A percentile compares a stretch with the other conserved stretches of the same genome.
phyloP scores from a whole-genome alignment of 2,113 vertebrate genomes.

The Zosterops lateralis region DNA sequence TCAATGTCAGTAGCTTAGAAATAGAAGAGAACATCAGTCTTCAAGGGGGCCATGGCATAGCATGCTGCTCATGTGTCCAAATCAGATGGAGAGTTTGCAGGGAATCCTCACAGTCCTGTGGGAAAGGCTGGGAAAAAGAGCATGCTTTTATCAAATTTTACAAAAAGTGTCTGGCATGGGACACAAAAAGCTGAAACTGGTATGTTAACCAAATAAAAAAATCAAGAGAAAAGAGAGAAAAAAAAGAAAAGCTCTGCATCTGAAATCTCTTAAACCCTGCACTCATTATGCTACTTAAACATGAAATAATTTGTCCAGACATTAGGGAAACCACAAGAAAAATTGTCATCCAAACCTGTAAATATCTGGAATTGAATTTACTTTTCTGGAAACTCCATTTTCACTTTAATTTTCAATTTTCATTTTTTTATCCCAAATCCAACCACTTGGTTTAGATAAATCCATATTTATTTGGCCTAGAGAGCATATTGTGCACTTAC shows the following conservation, averaged over 20 bases:
- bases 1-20: background rate
- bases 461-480: background rate
- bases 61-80: background rate
- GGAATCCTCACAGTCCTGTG: background rate
- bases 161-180: background rate
- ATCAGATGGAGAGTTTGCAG: background rate
- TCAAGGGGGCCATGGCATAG: background rate
- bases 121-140: background rate
- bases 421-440: background rate
- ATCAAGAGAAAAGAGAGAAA: background rate
- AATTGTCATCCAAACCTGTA: background rate
- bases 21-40: background rate
- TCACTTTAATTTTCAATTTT: background rate
- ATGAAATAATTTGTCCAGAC: background rate
- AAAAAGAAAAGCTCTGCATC: background rate
- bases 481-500: background rate
- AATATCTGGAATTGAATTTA: background rate
- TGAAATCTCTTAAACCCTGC: background rate
- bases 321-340: background rate
- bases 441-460: background rate
- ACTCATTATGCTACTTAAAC: background rate
- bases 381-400: background rate
- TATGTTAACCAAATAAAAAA: background rate
- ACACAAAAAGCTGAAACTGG: background rate
- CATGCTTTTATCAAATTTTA: background rate